Conservation (phyloP, 2,113 vertebrate species). For the Microcebus jonahi region DNA sequence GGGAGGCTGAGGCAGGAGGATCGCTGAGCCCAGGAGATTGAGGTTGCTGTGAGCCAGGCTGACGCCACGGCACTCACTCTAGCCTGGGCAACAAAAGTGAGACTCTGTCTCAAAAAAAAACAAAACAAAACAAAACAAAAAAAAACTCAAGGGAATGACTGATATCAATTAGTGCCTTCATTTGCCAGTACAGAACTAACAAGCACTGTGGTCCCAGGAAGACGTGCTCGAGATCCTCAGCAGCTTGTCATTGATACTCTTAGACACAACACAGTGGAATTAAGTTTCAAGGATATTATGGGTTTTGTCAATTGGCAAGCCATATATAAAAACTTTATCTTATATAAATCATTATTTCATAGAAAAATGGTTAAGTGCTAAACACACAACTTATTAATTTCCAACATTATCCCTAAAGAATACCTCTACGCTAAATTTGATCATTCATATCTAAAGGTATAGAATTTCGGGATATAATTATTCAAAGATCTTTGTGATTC, state of each 20-base stretch:
- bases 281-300: background rate
- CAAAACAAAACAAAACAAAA: too few relatives aligned
- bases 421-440: background rate
- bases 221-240: background rate
- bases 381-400: background rate
- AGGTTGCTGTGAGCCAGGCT: too few relatives aligned
- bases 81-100: too few relatives aligned
- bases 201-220: background rate
- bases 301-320: background rate
- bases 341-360: background rate
- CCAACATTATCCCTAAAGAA: constrained; percentile 43
- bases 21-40: too few relatives aligned
- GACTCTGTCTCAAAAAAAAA: too few relatives aligned
- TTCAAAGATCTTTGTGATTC: background rate
- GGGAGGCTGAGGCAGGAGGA: too few relatives aligned
- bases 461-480: background rate
- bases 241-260: background rate
- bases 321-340: background rate
- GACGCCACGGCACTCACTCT: too few relatives aligned
- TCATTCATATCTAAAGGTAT: background rate
- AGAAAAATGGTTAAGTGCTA: background rate
- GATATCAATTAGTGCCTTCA: background rate
- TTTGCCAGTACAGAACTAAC: background rate
- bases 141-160: background rate
- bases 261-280: background rate